A percentile compares a stretch with the other conserved stretches of the same genome.
phyloP scores from a whole-genome alignment of 2,888 invertebrate species.

The Eurois occulta region DNA sequence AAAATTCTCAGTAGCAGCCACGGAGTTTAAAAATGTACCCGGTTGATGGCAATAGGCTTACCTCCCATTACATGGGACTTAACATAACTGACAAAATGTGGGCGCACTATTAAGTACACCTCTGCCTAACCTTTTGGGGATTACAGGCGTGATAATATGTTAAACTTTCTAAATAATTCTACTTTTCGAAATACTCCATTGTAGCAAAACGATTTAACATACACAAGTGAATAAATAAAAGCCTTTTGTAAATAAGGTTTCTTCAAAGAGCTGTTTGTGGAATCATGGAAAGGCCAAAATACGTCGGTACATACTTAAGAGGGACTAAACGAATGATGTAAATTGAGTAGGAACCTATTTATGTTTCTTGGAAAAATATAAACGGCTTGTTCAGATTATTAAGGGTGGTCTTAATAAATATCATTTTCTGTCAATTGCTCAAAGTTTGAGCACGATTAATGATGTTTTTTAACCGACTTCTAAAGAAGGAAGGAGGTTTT shows the following conservation, averaged over 20 bases:
- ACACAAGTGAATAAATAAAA: neutral
- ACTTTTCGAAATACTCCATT: neutral
- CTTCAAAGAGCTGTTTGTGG: constrained; percentile 27
- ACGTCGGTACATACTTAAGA: neutral
- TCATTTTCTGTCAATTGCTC: neutral
- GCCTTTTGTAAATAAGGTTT: constrained; percentile 20
- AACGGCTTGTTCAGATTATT: neutral
- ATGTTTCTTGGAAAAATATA: neutral
- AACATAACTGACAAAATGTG: no score
- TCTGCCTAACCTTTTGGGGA: no score
- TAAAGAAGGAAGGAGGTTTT: no score
- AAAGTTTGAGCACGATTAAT: neutral
- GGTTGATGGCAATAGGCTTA: no score
- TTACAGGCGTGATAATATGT: no score
- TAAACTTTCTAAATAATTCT: neutral
- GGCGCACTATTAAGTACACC: no score
- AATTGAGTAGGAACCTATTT: neutral
- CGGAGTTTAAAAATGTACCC: no score
- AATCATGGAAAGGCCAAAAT: constrained; percentile 15
- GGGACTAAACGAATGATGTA: constrained; percentile 12
- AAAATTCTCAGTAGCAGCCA: no score
- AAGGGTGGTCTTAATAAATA: neutral
- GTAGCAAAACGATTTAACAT: neutral
- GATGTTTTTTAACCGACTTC: neutral
- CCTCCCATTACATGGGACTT: no score